A percentile compares a stretch with the other conserved stretches of the same genome.
phyloP scores from a whole-genome alignment of 1,140 invertebrate species.

The Heterodera carotae region DNA sequence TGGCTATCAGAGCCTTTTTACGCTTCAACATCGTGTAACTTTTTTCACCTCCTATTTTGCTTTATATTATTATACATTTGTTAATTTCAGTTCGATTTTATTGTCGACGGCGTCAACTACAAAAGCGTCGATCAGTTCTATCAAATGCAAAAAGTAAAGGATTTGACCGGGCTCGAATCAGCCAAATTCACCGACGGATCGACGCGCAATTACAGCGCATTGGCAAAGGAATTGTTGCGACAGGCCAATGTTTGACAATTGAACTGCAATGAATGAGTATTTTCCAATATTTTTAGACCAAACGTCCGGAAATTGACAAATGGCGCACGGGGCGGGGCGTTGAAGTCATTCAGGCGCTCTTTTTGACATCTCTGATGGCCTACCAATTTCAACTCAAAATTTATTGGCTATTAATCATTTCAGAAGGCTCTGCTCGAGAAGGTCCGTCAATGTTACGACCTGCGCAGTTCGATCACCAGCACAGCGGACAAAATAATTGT shows the following conservation, averaged over 20 bases:
- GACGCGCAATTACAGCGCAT: conserved; percentile 40
- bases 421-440: conserved; percentile 55
- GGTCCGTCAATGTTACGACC: conserved; percentile 36
- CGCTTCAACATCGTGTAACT: conserved; percentile 41
- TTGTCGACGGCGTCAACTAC: conserved; percentile 44
- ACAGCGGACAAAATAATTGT: conserved; percentile 55
- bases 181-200: conserved; percentile 45
- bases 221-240: conserved; percentile 46
- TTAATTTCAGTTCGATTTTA: conserved; percentile 40
- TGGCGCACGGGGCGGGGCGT: conserved; percentile 47
- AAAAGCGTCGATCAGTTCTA: conserved; percentile 55
- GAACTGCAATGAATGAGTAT: neutral
- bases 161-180: conserved; percentile 41
- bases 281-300: conserved; percentile 31
- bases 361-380: neutral
- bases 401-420: neutral
- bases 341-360: conserved; percentile 40
- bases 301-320: conserved; percentile 40
- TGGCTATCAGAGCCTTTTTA: conserved; percentile 40
- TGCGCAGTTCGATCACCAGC: conserved; percentile 40
- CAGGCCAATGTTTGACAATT: conserved; percentile 27
- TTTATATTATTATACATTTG: conserved; percentile 22
- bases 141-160: conserved; percentile 50
- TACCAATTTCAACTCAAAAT: neutral
- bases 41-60: neutral